Evolutionary conservation across 2,113 vertebrate species (phyloP).

Genomic region (Chloropsis hardwickii): DNA sequence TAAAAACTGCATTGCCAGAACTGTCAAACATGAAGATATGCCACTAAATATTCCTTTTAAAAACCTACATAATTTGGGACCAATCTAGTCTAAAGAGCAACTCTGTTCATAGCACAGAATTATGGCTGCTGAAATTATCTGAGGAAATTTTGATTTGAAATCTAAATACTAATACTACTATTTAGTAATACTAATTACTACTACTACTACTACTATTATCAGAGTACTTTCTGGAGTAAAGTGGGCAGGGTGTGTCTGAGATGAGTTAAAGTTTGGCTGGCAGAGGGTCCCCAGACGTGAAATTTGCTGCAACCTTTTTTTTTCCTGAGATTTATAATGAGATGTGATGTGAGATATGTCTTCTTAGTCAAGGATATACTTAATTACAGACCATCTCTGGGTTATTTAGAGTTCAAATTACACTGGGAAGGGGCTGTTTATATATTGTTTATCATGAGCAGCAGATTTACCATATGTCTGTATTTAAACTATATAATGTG

Average conservation of each 20-base stretch:
- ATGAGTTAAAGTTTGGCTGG: neutral
- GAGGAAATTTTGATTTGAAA: neutral
- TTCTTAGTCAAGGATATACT: neutral
- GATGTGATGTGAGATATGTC: neutral
- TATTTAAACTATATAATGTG: neutral
- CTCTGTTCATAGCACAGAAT: neutral
- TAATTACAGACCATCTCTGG: neutral
- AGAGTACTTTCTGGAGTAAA: neutral
- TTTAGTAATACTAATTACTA: neutral
- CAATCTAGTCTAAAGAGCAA: neutral
- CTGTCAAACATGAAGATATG: neutral
- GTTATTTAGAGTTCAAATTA: constrained; percentile 37
- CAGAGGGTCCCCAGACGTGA: accelerated
- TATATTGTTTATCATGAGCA: constrained; percentile 4
- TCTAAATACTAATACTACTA: neutral
- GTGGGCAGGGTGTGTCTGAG: neutral
- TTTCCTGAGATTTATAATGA: neutral
- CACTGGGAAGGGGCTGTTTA: neutral
- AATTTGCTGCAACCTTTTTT: neutral
- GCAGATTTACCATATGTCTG: constrained; percentile 14
- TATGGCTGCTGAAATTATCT: neutral
- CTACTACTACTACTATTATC: neutral
- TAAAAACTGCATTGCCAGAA: neutral
- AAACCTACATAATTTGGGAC: neutral
- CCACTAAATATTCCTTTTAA: neutral